phyloP scores from a whole-genome alignment of 2,888 invertebrate species.

The Campoplex capitator region DNA sequence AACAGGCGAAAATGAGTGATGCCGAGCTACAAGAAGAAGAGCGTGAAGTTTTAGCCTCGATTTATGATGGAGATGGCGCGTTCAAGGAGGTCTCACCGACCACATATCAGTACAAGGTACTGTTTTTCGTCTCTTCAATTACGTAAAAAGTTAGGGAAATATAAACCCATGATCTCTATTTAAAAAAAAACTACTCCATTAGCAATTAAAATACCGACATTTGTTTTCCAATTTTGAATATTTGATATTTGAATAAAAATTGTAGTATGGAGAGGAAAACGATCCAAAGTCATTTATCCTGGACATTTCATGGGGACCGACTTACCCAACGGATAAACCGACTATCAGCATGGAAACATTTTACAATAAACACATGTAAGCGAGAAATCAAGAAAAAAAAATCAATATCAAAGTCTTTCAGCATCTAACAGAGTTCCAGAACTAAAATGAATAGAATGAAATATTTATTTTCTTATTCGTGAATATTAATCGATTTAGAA shows the following conservation, averaged over 20 bases:
- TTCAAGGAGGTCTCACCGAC: slow-evolving; percentile 93
- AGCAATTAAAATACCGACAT: too few species aligned
- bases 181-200: too few species aligned
- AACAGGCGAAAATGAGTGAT: slow-evolving; percentile 85
- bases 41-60: slow-evolving; percentile 95
- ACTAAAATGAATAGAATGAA: not conserved
- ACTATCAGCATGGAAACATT: slow-evolving; percentile 94
- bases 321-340: slow-evolving; percentile 94
- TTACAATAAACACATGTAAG: slow-evolving; percentile 97
- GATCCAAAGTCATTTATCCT: slow-evolving; percentile 92
- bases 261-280: slow-evolving; percentile 93
- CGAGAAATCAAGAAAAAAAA: slow-evolving; percentile 75
- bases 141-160: slow-evolving; percentile 10
- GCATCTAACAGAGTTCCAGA: not conserved
- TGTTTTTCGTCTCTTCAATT: slow-evolving; percentile 36
- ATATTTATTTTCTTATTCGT: not conserved
- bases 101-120: slow-evolving; percentile 96
- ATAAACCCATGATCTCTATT: not conserved
- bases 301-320: slow-evolving; percentile 94
- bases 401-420: not conserved
- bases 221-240: not conserved
- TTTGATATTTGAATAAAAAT: not conserved
- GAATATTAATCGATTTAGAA: slow-evolving; percentile 84
- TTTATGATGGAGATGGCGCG: slow-evolving; percentile 96
- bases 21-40: slow-evolving; percentile 93